Conservation (phyloP, 2,797 vertebrate genomes). For the Anas bahamensis region DNA sequence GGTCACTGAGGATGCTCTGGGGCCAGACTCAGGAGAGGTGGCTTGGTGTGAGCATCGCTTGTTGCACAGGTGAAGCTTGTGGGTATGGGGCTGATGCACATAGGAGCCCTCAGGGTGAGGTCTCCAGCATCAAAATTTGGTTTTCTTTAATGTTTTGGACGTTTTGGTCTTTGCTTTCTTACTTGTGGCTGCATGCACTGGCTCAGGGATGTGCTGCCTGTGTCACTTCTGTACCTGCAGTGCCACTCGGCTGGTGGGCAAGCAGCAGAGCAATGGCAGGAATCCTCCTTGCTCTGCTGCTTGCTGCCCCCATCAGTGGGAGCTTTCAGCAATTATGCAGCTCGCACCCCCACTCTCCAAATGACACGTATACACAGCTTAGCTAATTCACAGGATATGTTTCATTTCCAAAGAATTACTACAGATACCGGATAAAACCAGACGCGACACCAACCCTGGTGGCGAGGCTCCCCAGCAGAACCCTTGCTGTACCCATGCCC, state of each 20-base stretch:
- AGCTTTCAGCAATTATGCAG: not conserved
- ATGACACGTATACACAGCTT: not conserved
- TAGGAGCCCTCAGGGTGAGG: not conserved
- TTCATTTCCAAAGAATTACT: not conserved
- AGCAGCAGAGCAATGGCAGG: not conserved
- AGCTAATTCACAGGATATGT: not conserved
- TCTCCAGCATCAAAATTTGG: not conserved
- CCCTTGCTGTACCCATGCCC: not conserved
- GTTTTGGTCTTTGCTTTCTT: not conserved
- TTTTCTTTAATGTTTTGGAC: not conserved
- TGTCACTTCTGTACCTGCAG: not conserved
- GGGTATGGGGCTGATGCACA: not conserved
- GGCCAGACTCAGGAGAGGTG: not conserved
- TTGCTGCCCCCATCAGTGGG: not conserved
- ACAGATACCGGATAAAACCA: not conserved
- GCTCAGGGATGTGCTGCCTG: rapidly evolving
- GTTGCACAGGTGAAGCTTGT: not conserved
- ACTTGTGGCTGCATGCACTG: rapidly evolving
- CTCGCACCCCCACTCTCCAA: not conserved
- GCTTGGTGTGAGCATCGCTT: not conserved
- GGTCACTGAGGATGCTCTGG: not conserved
- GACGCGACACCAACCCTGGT: not conserved
- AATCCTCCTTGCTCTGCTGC: not conserved
- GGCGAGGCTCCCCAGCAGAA: not conserved
- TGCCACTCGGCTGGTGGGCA: rapidly evolving